Base-by-base conservation (phyloP, 2,797 vertebrate species). In the Momotus momota region DNA sequence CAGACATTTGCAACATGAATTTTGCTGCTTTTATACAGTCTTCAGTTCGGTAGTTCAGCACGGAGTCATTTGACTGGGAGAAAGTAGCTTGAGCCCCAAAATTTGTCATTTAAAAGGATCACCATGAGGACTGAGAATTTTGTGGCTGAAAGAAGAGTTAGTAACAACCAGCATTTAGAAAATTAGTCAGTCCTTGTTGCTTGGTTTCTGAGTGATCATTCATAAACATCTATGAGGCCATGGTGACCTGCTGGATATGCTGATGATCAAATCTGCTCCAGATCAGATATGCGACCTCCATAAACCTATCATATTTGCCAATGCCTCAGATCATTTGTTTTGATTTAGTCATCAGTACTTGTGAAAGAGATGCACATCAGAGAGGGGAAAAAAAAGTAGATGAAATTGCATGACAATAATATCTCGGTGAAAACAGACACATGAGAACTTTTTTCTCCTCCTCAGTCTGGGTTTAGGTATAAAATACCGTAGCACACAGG, bases 21-120 rank as follows among this genome's bases (percentile, higher is more conserved):
- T 95, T 87, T 80, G 74, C 51, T 78, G 52, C 33, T 82, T 9
- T 81, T 41, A 82, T 89, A 83, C 40, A 70, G 71, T 83, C 52
- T 81, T 80, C 54, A 82, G 77, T 89, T 88, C 93, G 31, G 14
- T 27, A 74, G 69, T 23, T 57, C 75, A 86, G 91, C 84, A 96
- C 49, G 40, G 81, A 82, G 26, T 35, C 80, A 88, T 94, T 95
- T 95, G 74, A 91, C 35, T 67, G 48, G 41, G 14, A 77, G 35
- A 81, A 89, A 81, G 73, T 12, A 86, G 43, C 62, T 46, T 1
- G 23, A 82, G 64, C 18, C 31, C 41, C 33, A 21, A 22, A 13
- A 54, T 45, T 72, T 90, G 51, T 62, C 43, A 64, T 77, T 92
- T 41, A n/a, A 38, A 90, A 77, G 29, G 27, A 46, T 94, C 46